Evolutionary conservation across 2,113 vertebrate genomes (phyloP).

Genomic region (Phrynosoma blainvillii): DNA sequence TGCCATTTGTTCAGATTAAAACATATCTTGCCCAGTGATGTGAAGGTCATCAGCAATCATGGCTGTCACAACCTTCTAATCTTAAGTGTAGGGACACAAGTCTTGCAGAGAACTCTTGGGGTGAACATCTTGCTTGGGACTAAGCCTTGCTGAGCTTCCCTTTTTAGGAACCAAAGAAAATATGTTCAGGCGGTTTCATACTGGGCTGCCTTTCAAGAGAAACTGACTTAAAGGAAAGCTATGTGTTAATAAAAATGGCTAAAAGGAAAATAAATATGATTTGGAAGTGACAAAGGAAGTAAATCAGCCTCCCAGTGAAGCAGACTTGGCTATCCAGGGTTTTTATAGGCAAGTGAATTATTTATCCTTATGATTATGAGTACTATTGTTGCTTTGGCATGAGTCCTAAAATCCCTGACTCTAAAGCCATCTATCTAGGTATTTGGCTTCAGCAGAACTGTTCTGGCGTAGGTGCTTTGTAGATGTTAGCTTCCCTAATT

Average conservation of each 20-base stretch:
- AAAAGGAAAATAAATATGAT: neutral
- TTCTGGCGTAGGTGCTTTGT: neutral
- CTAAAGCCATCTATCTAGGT: neutral
- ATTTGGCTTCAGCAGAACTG: neutral
- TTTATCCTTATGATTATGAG: neutral
- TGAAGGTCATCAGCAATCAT: no score
- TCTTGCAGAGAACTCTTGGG: neutral
- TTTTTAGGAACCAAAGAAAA: neutral
- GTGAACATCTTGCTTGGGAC: neutral
- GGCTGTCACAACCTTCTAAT: neutral
- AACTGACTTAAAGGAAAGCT: neutral
- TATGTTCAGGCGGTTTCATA: neutral
- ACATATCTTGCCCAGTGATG: no score
- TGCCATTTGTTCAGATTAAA: no score
- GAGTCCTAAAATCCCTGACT: neutral
- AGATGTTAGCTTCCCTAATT: neutral
- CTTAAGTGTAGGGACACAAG: neutral
- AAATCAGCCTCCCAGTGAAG: neutral
- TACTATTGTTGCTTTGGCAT: neutral
- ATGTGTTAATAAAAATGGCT: neutral
- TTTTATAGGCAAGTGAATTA: neutral
- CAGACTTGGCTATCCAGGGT: neutral
- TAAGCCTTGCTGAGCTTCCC: neutral
- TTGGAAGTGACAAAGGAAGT: neutral
- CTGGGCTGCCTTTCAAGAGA: slow-evolving; percentile 3